Percentiles rank a stretch among this genome's conserved stretches.
Evolutionary conservation across 92 coral and sea anemone species (phyloP).

Genomic region (Phenganax marumi): DNA sequence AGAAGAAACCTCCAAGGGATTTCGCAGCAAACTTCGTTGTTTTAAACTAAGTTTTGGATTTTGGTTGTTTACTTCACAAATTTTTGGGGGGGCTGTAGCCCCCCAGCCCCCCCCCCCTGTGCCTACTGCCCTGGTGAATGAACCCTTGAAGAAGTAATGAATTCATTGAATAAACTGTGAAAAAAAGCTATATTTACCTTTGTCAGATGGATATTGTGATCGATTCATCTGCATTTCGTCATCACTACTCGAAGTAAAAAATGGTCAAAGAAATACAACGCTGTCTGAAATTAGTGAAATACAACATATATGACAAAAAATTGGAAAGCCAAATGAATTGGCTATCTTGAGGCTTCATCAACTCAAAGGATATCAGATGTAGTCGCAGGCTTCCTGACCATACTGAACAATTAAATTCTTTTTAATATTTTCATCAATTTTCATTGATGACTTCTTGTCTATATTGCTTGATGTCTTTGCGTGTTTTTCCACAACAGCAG

Average conservation of each 20-base stretch:
- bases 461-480: slow-evolving; percentile 59
- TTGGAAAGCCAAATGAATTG: neutral
- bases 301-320: neutral
- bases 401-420: slow-evolving; percentile 74
- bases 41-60: too few relatives aligned
- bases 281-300: neutral
- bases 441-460: slow-evolving; percentile 54
- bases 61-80: too few relatives aligned
- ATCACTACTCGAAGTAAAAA: slow-evolving; percentile 7
- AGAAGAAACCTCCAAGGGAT: too few relatives aligned
- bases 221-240: neutral
- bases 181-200: neutral
- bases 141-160: too few relatives aligned
- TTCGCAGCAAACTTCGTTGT: too few relatives aligned
- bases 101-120: too few relatives aligned
- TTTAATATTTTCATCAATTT: slow-evolving; percentile 70
- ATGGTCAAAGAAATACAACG: neutral
- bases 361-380: slow-evolving; percentile 74
- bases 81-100: too few relatives aligned
- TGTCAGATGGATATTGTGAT: neutral
- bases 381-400: slow-evolving; percentile 84
- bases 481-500: slow-evolving; percentile 92
- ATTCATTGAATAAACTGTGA: too few relatives aligned
- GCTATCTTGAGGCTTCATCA: neutral
- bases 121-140: too few relatives aligned